Evolutionary conservation across 1,140 invertebrate genomes (phyloP).

Genomic region (Teleogryllus occipitalis): DNA sequence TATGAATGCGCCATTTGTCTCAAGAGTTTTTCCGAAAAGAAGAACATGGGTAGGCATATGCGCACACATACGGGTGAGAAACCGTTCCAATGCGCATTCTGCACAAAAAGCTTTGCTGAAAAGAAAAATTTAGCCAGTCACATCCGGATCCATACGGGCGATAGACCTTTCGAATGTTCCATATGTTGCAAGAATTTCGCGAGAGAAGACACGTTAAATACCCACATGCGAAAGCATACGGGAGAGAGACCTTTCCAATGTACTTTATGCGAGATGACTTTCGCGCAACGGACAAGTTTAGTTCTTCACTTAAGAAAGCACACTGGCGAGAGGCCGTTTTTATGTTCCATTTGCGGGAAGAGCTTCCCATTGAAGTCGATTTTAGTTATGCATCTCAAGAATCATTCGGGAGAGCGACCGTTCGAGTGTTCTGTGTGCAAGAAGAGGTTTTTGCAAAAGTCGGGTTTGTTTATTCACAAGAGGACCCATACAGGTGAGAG

Average conservation of each 20-base stretch:
- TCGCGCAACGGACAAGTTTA: not conserved
- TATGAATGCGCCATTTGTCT: not conserved
- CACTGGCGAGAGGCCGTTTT: not conserved
- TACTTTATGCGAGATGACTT: not conserved
- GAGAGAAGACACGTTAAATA: not conserved
- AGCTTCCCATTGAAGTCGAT: not conserved
- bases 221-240: not conserved
- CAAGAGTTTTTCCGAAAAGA: not conserved
- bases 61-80: conserved; percentile 10
- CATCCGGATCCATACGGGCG: not conserved
- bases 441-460: not conserved
- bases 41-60: not conserved
- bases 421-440: not conserved
- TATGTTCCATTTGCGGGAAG: not conserved
- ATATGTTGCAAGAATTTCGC: not conserved
- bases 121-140: not conserved
- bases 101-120: not conserved
- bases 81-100: not conserved
- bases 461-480: not conserved
- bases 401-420: not conserved
- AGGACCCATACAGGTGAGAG: not conserved
- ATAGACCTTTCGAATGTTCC: not conserved
- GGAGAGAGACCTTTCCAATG: conserved; percentile 2
- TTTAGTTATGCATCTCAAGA: not conserved
- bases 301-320: not conserved